phyloP scores from a whole-genome alignment of 2,888 invertebrate genomes.

The Harpagoxenus sublaevis region DNA sequence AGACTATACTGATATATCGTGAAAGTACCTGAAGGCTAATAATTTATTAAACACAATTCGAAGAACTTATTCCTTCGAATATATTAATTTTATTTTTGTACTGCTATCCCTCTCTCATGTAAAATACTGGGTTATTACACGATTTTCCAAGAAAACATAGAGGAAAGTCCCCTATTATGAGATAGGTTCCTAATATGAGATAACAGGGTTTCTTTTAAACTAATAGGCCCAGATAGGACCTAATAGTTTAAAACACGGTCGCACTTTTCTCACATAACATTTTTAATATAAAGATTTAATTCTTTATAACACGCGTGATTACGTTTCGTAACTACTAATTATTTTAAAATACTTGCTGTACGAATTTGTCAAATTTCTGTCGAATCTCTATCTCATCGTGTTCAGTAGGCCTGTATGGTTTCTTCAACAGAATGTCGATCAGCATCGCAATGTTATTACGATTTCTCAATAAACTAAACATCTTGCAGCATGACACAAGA shows the following conservation, averaged over 20 bases:
- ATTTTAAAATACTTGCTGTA: conserved; percentile 44
- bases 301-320: background rate
- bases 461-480: conserved; percentile 55
- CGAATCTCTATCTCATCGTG: conserved; percentile 52
- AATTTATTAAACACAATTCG: background rate
- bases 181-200: no score
- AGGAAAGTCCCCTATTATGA: no score
- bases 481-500: conserved; percentile 63
- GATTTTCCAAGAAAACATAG: background rate
- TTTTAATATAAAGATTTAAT: background rate
- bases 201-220: no score
- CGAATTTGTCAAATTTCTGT: conserved; percentile 37
- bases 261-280: background rate
- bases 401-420: conserved; percentile 41
- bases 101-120: background rate
- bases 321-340: background rate
- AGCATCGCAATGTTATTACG: conserved; percentile 50
- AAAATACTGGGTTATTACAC: background rate
- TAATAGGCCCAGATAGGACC: no score
- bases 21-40: background rate
- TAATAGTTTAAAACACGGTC: no score
- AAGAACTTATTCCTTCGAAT: background rate
- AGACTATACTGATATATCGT: background rate
- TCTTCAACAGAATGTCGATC: conserved; percentile 20
- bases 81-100: background rate